Evolutionary conservation across 2,113 vertebrate species (phyloP).

Genomic region (Vidua macroura): DNA sequence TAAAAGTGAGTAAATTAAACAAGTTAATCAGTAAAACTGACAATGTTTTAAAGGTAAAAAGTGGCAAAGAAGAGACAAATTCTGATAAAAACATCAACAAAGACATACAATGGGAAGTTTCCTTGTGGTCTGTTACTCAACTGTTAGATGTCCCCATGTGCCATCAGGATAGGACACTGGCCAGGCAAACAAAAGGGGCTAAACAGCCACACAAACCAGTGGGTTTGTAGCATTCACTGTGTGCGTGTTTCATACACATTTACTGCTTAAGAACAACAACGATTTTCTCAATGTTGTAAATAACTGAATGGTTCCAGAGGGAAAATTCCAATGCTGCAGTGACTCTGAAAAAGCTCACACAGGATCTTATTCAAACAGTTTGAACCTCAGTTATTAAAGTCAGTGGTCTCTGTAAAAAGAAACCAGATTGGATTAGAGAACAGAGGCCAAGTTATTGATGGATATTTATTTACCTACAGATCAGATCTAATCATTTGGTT

Average conservation of each 20-base stretch:
- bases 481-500: background rate
- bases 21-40: background rate
- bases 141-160: background rate
- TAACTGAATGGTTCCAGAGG: background rate
- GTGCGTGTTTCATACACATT: background rate
- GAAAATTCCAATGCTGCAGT: background rate
- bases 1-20: background rate
- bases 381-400: background rate
- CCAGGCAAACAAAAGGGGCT: background rate
- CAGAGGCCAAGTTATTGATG: conserved; percentile 8
- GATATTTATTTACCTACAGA: background rate
- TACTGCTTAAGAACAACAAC: background rate
- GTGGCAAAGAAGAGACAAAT: background rate
- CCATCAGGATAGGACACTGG: background rate
- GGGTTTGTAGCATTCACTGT: background rate
- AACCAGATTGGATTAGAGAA: background rate
- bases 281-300: background rate
- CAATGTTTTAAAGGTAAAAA: background rate
- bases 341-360: background rate
- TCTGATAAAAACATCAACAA: background rate
- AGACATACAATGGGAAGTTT: background rate
- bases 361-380: background rate
- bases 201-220: background rate
- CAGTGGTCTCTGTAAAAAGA: background rate
- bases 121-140: background rate